Evolutionary conservation across 1,140 invertebrate genomes (phyloP), one percentile per base, ranked within the genome.

Genomic region (Episyrphus balteatus): DNA sequence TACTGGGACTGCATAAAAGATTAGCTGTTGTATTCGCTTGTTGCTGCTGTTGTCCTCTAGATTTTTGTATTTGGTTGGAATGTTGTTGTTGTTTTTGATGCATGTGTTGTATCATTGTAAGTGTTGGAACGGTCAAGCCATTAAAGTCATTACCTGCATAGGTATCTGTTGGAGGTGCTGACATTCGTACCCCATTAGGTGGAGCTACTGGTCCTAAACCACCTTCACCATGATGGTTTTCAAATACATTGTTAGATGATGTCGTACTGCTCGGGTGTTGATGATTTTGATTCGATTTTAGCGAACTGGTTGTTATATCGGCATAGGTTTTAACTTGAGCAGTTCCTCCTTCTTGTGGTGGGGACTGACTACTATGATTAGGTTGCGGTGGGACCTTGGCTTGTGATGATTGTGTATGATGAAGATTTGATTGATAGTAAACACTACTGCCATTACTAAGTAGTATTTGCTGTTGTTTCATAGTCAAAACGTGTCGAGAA

Each of bases 401-500:
- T 54, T 32, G 13, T 47, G 44, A 5, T 44, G 9, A 15, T 41
- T 39, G 42, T 50, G 46, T 21, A 44, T 26, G 48, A 55, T 46
- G 51, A 49, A 43, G 47, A 17, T 12, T 45, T 17, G 17, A 37
- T 36, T 72, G 66, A 51, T 72, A 64, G 51, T 76, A 77, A 42
- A 78, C 76, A 50, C 75, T 77, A 43, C 77, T 76, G 30, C 75
- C 71, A 48, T 17, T 51, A 41, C 11, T 48, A 26, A 8, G 17
- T 18, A 31, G 42, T 17, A 31, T 19, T 72, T 71, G 69, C 51
- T 76, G 19, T 73, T 71, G 69, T 51, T 76, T 77, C 54, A 79
- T 79, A 42, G 74, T 73, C 2, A 80, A 54, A 3, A 81, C 71
- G 54, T 83, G 80, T 34, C 80, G 73, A 32, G 80, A 78, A 62